phyloP scores from a whole-genome alignment of 2,113 vertebrate species.

The Lepus americanus region DNA sequence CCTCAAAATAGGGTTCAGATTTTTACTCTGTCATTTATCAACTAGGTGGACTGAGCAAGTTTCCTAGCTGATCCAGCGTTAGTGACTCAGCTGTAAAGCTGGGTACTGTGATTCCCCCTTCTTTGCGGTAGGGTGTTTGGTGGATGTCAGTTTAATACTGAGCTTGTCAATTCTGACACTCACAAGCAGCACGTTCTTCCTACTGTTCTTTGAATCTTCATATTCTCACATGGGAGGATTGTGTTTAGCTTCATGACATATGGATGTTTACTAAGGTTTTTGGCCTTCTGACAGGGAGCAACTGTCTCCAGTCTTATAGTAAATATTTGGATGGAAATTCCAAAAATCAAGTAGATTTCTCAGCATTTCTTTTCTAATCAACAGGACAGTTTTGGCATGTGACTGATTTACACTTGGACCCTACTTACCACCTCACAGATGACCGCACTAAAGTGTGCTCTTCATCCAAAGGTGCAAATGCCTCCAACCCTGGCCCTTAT shows the following conservation, averaged over 20 bases:
- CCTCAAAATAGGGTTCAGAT: background rate
- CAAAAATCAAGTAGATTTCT: slow-evolving; percentile 64
- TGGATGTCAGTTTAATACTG: background rate
- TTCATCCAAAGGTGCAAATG: slow-evolving; percentile 95
- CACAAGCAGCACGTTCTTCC: background rate
- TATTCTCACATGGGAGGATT: background rate
- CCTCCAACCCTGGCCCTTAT: slow-evolving; percentile 91
- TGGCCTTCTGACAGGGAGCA: background rate
- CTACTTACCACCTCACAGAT: slow-evolving; percentile 92
- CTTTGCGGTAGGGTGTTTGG: background rate
- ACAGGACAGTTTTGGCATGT: slow-evolving; percentile 97
- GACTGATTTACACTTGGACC: slow-evolving; percentile 97
- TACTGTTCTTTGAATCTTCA: background rate
- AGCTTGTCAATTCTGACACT: background rate
- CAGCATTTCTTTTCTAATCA: slow-evolving; percentile 79
- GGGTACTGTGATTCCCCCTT: background rate
- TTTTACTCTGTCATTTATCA: background rate
- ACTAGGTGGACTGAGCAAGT: background rate
- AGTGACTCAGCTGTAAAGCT: slow-evolving; percentile 3
- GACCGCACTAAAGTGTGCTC: slow-evolving; percentile 95
- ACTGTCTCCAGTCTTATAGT: background rate
- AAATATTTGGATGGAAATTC: background rate
- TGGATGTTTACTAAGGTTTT: background rate
- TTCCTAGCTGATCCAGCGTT: background rate
- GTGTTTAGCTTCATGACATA: background rate